Evolutionary conservation across 2,113 vertebrate species (phyloP).

Genomic region (Ctenomys sociabilis): DNA sequence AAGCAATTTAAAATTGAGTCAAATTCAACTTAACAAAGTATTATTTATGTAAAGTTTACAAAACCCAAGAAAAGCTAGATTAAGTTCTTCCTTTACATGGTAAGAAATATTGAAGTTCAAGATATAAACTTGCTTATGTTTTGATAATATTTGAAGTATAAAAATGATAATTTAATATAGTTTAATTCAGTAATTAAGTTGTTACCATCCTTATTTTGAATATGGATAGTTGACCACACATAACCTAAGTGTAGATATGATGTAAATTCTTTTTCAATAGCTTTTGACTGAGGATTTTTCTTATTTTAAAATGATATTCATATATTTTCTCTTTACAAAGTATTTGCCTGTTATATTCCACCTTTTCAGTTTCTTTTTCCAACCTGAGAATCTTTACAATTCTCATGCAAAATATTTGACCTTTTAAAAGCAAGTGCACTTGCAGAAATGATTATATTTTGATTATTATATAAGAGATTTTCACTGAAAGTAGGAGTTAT

Average conservation of each 20-base stretch:
- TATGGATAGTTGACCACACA: neutral
- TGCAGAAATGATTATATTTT: constrained; percentile 41
- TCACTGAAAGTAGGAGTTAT: neutral
- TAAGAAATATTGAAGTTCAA: neutral
- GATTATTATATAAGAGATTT: constrained; percentile 36
- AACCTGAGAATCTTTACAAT: neutral
- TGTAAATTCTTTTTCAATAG: neutral
- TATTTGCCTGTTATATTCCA: neutral
- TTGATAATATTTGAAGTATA: neutral
- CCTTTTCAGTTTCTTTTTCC: neutral
- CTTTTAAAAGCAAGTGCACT: constrained; percentile 21
- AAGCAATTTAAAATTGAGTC: neutral
- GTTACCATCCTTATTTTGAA: neutral
- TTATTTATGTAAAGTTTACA: neutral
- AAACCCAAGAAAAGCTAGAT: neutral
- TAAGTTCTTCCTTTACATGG: neutral
- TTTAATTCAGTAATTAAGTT: constrained; percentile 11
- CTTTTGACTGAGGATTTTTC: neutral
- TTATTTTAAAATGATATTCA: constrained; percentile 39
- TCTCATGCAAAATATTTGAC: neutral
- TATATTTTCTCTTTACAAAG: constrained; percentile 3
- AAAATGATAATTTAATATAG: neutral
- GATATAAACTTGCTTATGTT: neutral
- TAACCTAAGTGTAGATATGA: neutral
- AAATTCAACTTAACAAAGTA: neutral